Percentiles rank a stretch among this genome's conserved stretches.
Evolutionary conservation across 2,113 vertebrate species (phyloP).

Genomic region (Nymphicus hollandicus): DNA sequence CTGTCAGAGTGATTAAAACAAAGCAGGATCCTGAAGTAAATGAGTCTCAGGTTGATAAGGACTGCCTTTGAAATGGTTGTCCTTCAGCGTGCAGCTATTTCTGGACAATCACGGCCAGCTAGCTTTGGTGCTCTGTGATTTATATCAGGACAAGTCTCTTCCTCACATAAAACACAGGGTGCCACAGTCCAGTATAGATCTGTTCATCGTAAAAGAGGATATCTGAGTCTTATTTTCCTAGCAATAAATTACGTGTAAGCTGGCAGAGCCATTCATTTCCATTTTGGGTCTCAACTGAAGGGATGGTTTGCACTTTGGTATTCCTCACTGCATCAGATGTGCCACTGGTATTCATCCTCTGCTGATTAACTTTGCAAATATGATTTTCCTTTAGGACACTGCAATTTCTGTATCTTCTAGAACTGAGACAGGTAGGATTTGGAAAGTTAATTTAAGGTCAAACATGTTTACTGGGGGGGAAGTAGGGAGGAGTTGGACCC

Average conservation of each 20-base stretch:
- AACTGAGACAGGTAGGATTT: not conserved
- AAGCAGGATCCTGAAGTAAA: conserved; percentile 10
- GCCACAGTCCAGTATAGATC: not conserved
- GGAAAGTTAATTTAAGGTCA: not conserved
- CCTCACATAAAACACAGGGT: conserved; percentile 1
- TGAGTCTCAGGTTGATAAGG: conserved; percentile 20
- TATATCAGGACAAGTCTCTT: not conserved
- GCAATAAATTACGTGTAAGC: not conserved
- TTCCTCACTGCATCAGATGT: not conserved
- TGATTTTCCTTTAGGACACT: not conserved
- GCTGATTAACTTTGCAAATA: not conserved
- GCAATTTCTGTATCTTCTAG: not conserved
- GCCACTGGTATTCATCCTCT: not conserved
- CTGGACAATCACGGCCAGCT: not conserved
- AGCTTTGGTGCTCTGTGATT: not conserved
- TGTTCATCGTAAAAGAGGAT: not conserved
- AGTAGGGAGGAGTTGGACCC: not conserved
- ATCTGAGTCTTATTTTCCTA: conserved; percentile 7
- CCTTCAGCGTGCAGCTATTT: not conserved
- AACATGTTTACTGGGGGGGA: not conserved
- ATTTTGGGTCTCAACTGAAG: not conserved
- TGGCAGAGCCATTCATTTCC: not conserved
- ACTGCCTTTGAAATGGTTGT: conserved; percentile 23
- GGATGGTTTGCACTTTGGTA: not conserved
- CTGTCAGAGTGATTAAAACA: conserved; percentile 31